Percentiles rank a stretch among this genome's conserved stretches.
These are phyloP conservation scores for Crocuta crocuta DNA, from an alignment of 2,113 vertebrate genomes.

Conservation along the genomic window DNA sequence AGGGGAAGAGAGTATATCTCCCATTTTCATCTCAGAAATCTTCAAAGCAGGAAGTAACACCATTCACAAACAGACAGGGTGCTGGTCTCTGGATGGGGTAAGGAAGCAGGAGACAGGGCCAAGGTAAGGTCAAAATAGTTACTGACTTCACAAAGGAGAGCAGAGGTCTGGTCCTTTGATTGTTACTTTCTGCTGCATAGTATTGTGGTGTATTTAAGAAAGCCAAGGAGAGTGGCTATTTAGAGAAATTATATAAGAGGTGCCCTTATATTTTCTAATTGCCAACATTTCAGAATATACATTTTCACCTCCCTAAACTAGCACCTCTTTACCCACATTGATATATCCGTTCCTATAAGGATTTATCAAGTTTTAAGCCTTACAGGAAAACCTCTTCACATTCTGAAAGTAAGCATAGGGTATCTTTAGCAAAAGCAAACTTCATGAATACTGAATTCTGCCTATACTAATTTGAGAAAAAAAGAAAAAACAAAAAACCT, in stretches of 20 bases:
- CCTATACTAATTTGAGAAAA: not conserved
- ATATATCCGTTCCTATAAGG: not conserved
- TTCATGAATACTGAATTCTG: not conserved
- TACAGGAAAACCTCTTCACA: not conserved
- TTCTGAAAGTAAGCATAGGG: not conserved
- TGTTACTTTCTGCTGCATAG: not conserved
- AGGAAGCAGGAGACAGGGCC: not conserved
- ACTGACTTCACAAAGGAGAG: not conserved
- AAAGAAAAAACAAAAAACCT: not conserved
- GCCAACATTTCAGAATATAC: not conserved
- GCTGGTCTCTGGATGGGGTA: too few relatives aligned
- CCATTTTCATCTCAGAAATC: not conserved
- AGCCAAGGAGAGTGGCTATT: not conserved
- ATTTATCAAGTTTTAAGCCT: not conserved
- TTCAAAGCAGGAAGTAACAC: not conserved
- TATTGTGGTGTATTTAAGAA: not conserved
- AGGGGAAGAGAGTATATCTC: not conserved
- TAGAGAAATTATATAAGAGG: not conserved
- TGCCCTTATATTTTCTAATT: not conserved
- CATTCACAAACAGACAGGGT: not conserved
- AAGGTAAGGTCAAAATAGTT: not conserved
- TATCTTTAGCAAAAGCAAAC: not conserved
- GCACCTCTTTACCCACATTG: not conserved
- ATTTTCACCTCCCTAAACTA: not conserved
- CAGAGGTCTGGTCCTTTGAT: not conserved